Evolutionary conservation across 2,113 vertebrate species (phyloP).

Genomic region (Tragelaphus scriptus): DNA sequence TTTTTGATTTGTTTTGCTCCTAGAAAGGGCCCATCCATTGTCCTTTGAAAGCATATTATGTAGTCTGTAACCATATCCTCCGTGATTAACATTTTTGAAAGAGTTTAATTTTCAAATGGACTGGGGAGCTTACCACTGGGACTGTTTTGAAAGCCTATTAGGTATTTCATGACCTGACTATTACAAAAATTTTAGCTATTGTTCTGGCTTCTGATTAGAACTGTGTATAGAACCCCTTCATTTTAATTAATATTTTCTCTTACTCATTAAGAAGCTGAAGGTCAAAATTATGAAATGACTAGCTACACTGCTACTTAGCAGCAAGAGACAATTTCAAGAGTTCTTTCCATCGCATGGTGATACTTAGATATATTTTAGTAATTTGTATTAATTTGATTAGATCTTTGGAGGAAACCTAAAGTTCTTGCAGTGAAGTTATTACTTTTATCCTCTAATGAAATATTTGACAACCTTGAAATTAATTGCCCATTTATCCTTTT

Average conservation of each 20-base stretch:
- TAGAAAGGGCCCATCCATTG: background rate
- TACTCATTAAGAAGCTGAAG: conserved; percentile 28
- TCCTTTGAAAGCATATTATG: conserved; percentile 30
- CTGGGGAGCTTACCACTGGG: background rate
- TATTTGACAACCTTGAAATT: conserved; percentile 2
- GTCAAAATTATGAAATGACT: background rate
- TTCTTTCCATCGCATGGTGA: background rate
- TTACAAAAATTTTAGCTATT: conserved; percentile 25
- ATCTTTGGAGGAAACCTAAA: background rate
- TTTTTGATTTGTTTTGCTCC: conserved; percentile 2
- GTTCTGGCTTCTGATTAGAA: conserved; percentile 23
- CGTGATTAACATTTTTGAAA: conserved; percentile 45
- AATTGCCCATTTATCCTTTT: background rate
- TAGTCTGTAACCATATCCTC: conserved; percentile 22
- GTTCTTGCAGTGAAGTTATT: background rate
- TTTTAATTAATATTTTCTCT: conserved; percentile 31
- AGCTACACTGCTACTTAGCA: background rate
- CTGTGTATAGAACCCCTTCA: background rate
- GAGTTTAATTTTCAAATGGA: conserved; percentile 58
- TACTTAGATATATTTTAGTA: background rate
- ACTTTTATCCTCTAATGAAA: background rate
- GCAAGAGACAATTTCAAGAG: background rate
- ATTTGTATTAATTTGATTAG: background rate
- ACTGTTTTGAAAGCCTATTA: conserved; percentile 36
- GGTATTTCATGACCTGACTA: conserved; percentile 11